Evolutionary conservation across 53 echinoderm and acorn worm species (phyloP), one percentile per base, ranked within the genome.

Genomic region (Crossaster papposus): DNA sequence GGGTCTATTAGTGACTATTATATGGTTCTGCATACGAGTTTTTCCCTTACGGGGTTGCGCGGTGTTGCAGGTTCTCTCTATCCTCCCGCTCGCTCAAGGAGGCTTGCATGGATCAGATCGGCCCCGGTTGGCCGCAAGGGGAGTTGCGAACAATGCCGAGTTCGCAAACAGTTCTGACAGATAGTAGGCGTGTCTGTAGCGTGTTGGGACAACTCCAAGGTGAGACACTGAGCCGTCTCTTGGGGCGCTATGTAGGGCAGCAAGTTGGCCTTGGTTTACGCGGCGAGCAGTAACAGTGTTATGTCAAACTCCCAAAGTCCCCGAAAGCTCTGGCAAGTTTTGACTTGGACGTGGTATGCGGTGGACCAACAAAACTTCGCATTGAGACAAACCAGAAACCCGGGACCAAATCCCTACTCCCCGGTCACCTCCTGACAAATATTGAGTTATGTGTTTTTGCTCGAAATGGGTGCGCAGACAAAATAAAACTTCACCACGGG

Each of bases 161-260:
- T 82, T 82, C 82, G 65, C 82, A 82, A 82, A 82, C 82, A 82
- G 85, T 72, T 32, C 73, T 85, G 77, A 87, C 77, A 77, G 10
- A 77, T 76, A 87, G 87, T 76, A 87, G 87, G 87, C 87, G 87
- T 87, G 87, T 75, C 87, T 87, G 76, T 54, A 22, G 51, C 87
- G 55, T 87, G 87, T 87, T 87, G 87, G 75, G 77, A 87, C 87
- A 87, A 75, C 87, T 74, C 76, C 26, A 55, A 87, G 75, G 87
- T 55, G 87, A 71, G 84, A 84, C 30, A 20, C 20, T 17, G 51
- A 72, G 54, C 30, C 51, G 74, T 72, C 85, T 83, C 83, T 37
- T 23, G 65, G 63, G 83, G 83, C 70, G 68, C 5, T 38, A 81
- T 30, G 38, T 83, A 70, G 85, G 85, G 85, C 85, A 85, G 30